A percentile compares a stretch with the other conserved stretches of the same genome.
phyloP scores from a whole-genome alignment of 35 echinoderm and acorn worm genomes.

The Strongylocentrotus purpuratus region DNA sequence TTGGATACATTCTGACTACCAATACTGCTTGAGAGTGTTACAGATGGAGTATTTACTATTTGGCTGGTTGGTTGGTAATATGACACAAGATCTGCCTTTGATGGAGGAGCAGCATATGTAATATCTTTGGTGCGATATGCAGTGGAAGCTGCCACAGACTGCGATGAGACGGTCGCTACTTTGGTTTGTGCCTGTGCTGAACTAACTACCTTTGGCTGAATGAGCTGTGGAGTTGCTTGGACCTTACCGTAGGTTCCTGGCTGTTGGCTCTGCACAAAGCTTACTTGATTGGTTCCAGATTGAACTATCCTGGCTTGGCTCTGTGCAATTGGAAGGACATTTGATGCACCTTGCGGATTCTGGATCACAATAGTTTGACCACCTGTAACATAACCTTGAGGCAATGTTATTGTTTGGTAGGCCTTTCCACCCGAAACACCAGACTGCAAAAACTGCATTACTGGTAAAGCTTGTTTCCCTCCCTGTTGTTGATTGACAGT shows the following conservation, averaged over 20 bases:
- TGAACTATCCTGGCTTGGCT: conserved; percentile 41
- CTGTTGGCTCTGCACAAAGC: conserved; percentile 7
- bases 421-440: conserved; percentile 34
- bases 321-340: conserved; percentile 16
- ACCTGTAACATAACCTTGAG: conserved; percentile 41
- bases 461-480: conserved; percentile 23
- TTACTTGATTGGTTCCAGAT: not conserved
- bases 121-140: conserved; percentile 11
- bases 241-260: not conserved
- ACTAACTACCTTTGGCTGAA: conserved; percentile 39
- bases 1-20: not conserved
- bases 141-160: not conserved
- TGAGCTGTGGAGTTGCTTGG: conserved; percentile 39
- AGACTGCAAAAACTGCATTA: conserved; percentile 33
- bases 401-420: conserved; percentile 11
- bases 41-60: not conserved
- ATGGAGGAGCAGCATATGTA: not conserved
- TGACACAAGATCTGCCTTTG: not conserved
- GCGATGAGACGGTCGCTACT: not conserved
- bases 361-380: conserved; percentile 44
- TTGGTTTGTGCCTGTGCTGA: conserved; percentile 21
- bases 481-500: conserved; percentile 22
- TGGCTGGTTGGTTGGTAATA: not conserved
- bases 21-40: not conserved
- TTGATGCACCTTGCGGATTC: not conserved